Evolutionary conservation across 2,797 vertebrate species (phyloP).

Genomic region (Falco naumanni): DNA sequence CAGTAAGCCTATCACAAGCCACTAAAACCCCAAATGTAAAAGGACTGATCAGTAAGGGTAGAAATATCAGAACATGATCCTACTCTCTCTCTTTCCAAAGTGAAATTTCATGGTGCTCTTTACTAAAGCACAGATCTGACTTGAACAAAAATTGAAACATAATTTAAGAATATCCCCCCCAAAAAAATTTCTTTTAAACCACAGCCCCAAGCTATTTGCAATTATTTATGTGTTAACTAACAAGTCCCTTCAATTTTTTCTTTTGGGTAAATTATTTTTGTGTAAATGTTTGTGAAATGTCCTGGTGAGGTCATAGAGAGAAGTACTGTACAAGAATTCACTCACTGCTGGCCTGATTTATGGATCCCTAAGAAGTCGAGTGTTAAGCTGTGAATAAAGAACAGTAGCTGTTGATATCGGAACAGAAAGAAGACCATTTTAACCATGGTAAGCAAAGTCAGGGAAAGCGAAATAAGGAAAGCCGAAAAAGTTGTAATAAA

Average conservation of each 20-base stretch:
- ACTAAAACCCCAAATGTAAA: not conserved
- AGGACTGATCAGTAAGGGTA: not conserved
- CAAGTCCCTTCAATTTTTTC: not conserved
- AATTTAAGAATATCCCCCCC: not conserved
- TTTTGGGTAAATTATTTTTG: not conserved
- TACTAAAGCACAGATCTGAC: not conserved
- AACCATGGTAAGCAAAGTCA: not conserved
- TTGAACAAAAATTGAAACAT: not conserved
- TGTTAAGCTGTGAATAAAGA: not conserved
- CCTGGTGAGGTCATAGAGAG: not conserved
- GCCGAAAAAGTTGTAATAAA: not conserved
- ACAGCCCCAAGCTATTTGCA: rapidly evolving
- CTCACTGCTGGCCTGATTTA: not conserved
- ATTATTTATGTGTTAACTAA: not conserved
- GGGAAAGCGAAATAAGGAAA: not conserved
- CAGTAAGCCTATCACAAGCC: not conserved
- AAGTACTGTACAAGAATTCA: not conserved
- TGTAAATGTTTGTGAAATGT: not conserved
- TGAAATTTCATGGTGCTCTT: not conserved
- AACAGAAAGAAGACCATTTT: not conserved
- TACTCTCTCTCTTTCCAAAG: not conserved
- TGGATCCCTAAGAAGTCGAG: not conserved
- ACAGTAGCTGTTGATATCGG: not conserved
- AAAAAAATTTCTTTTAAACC: too few species aligned
- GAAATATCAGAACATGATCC: not conserved